phyloP scores from a whole-genome alignment of 2,113 vertebrate genomes.

The Phyllostomus discolor region DNA sequence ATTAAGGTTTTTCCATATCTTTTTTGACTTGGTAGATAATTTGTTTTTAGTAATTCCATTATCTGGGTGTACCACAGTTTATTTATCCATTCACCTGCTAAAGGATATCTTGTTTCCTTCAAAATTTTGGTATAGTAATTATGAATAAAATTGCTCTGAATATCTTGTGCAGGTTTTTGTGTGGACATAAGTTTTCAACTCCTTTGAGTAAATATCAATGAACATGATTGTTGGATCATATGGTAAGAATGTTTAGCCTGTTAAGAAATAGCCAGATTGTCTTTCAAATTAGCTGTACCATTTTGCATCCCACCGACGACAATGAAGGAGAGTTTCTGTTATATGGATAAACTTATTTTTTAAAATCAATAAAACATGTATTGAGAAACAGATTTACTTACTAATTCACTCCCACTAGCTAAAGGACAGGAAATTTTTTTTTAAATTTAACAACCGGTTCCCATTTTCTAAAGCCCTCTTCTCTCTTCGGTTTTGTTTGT shows the following conservation, averaged over 20 bases:
- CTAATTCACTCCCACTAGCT: background rate
- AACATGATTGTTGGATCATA: background rate
- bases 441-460: background rate
- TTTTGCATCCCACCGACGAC: background rate
- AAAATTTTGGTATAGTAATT: background rate
- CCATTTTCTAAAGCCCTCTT: background rate
- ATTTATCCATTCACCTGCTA: background rate
- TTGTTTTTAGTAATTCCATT: background rate
- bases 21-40: background rate
- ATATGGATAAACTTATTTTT: background rate
- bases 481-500: background rate
- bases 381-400: background rate
- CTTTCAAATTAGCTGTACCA: background rate
- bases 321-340: background rate
- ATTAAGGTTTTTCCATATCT: background rate
- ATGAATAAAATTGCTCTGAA: background rate
- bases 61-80: background rate
- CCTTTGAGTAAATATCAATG: background rate
- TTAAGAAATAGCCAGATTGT: background rate
- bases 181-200: background rate
- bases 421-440: background rate
- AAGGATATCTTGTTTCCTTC: background rate
- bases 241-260: background rate
- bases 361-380: background rate
- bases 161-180: background rate